phyloP scores from a whole-genome alignment of 2,888 invertebrate species.

The Phanerotoma sp. region DNA sequence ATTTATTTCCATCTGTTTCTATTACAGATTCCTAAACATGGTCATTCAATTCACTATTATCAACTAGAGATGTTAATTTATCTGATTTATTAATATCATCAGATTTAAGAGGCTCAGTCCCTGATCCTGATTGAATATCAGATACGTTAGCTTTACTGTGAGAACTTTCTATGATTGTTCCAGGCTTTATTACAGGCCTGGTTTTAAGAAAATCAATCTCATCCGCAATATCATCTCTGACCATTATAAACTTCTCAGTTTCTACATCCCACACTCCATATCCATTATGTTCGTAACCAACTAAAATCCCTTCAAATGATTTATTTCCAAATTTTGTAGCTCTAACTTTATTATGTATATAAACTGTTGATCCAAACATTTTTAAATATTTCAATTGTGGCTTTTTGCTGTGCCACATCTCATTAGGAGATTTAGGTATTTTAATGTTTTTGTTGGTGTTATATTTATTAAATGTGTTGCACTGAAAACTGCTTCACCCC shows the following conservation, averaged over 20 bases:
- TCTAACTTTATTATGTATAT: constrained; percentile 24
- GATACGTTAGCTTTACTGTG: neutral
- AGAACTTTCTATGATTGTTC: constrained; percentile 3
- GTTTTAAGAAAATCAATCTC: constrained; percentile 18
- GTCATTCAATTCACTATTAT: neutral
- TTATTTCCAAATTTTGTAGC: constrained; percentile 26
- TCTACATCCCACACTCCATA: constrained; percentile 24
- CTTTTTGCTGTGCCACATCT: constrained; percentile 28
- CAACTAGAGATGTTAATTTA: neutral
- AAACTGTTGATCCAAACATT: constrained; percentile 27
- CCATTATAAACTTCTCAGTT: constrained; percentile 16
- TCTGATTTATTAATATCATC: constrained; percentile 17
- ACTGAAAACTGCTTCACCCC: constrained; percentile 17
- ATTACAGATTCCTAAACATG: constrained; percentile 4
- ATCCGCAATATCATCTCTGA: constrained; percentile 21
- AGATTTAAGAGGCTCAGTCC: neutral
- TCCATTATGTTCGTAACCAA: constrained; percentile 28
- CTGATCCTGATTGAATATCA: neutral
- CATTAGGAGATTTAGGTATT: constrained; percentile 18
- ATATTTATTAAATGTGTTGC: constrained; percentile 26
- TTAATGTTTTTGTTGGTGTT: constrained; percentile 16
- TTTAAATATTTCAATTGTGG: constrained; percentile 20
- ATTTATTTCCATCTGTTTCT: constrained; percentile 4
- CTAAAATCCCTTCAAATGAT: constrained; percentile 24
- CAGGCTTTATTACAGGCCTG: constrained; percentile 9